phyloP scores from a whole-genome alignment of 2,797 vertebrate genomes.

The Lophura swinhoii region DNA sequence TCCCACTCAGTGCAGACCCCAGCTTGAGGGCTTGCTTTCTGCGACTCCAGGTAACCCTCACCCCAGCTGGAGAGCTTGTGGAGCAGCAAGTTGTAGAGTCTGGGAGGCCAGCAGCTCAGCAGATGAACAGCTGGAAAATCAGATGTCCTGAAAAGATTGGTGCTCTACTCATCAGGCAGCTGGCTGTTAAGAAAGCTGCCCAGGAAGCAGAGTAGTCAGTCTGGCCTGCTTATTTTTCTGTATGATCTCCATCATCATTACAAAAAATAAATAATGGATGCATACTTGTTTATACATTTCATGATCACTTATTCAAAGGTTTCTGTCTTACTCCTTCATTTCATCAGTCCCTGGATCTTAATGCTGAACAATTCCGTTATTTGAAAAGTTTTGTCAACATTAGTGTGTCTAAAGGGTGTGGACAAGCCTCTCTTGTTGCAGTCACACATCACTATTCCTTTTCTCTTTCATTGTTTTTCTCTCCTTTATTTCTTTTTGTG shows the following conservation, averaged over 20 bases:
- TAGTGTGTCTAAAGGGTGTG: neutral
- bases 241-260: neutral
- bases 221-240: neutral
- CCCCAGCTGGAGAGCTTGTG: constrained; percentile 2
- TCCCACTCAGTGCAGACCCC: neutral
- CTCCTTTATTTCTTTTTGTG: neutral
- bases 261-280: neutral
- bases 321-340: neutral
- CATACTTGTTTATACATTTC: too few relatives aligned
- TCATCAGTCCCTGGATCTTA: neutral
- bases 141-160: constrained; percentile 37
- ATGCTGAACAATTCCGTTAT: neutral
- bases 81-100: constrained; percentile 18
- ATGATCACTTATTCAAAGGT: neutral
- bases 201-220: neutral
- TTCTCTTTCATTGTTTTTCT: neutral
- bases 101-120: constrained; percentile 32
- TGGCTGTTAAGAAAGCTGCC: constrained; percentile 25
- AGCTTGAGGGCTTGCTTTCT: neutral
- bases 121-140: constrained; percentile 59
- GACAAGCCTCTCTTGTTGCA: neutral
- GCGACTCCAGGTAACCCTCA: neutral
- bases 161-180: neutral
- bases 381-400: neutral
- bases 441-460: neutral